phyloP scores from a whole-genome alignment of 2,888 invertebrate genomes.

The Drosophila recens region DNA sequence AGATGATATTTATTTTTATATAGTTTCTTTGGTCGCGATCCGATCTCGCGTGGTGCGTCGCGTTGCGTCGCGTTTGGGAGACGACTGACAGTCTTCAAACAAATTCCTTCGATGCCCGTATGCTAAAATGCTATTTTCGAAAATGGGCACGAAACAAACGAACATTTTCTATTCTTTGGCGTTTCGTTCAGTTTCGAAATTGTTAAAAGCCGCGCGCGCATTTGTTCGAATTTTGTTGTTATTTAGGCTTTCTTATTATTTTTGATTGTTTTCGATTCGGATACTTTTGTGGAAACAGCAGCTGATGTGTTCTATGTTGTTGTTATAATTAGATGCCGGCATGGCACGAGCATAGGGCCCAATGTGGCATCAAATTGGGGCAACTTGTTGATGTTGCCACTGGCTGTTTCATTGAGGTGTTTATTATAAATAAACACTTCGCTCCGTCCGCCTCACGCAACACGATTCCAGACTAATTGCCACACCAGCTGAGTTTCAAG shows the following conservation, averaged over 20 bases:
- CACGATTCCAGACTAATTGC: slow-evolving; percentile 15
- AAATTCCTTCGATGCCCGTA: slow-evolving; percentile 53
- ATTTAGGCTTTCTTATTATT: slow-evolving; percentile 36
- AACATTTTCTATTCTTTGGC: slow-evolving; percentile 24
- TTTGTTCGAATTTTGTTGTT: slow-evolving; percentile 11
- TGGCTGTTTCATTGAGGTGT: slow-evolving; percentile 42
- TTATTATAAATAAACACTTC: slow-evolving; percentile 66
- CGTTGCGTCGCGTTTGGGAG: slow-evolving; percentile 61
- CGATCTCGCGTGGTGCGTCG: slow-evolving; percentile 40
- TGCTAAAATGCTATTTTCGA: slow-evolving; percentile 71
- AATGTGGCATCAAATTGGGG: slow-evolving; percentile 53
- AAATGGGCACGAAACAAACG: slow-evolving; percentile 46
- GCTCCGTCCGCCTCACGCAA: slow-evolving; percentile 6
- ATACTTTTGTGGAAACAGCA: slow-evolving; percentile 17
- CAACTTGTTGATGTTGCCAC: slow-evolving; percentile 71
- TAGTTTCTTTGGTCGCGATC: slow-evolving; percentile 31
- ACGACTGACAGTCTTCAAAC: slow-evolving; percentile 65
- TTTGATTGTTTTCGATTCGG: slow-evolving; percentile 20
- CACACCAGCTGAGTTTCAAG: slow-evolving; percentile 2
- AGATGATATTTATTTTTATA: slow-evolving; percentile 60
- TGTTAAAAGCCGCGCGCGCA: slow-evolving; percentile 38
- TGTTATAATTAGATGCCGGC: slow-evolving; percentile 66
- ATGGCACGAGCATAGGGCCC: slow-evolving; percentile 47
- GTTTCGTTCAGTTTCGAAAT: slow-evolving; percentile 67
- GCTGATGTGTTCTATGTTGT: slow-evolving; percentile 25